Conservation (phyloP, 2,113 vertebrate genomes). For the Aplodontia rufa region DNA sequence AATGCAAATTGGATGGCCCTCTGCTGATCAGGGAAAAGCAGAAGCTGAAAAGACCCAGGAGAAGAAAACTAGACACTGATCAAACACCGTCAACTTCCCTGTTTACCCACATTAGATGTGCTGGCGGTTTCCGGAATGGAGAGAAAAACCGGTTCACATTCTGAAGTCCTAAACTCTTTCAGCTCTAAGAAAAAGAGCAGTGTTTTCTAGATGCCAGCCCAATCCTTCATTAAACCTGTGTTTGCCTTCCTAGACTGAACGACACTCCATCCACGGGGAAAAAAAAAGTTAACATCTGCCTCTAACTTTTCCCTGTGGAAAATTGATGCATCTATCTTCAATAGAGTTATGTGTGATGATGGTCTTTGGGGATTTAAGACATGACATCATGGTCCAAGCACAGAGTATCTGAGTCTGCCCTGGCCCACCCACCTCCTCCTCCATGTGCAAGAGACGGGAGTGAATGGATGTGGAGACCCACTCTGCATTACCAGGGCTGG, state of each 20-base stretch:
- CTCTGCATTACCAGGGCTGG: background rate
- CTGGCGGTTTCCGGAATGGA: constrained; percentile 49
- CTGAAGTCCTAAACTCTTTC: background rate
- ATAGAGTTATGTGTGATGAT: background rate
- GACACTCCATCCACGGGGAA: background rate
- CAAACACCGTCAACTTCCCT: constrained; percentile 37
- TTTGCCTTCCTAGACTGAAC: background rate
- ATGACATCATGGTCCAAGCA: background rate
- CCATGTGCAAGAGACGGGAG: background rate
- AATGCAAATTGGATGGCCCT: background rate
- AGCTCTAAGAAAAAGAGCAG: background rate
- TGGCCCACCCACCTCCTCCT: background rate
- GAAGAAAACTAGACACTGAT: constrained; percentile 53
- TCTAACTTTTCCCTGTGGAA: background rate
- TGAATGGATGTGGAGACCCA: no score
- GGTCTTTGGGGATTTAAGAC: background rate
- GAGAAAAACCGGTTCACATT: background rate
- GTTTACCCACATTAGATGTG: constrained; percentile 45
- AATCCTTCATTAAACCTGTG: background rate
- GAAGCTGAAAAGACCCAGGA: background rate
- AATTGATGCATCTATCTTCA: background rate
- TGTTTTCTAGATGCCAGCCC: background rate
- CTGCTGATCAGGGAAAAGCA: background rate
- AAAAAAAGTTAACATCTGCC: background rate
- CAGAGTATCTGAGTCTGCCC: background rate